A percentile compares a stretch with the other conserved stretches of the same genome.
Evolutionary conservation across 1,140 invertebrate species (phyloP).

Genomic region (Magallana ariakensis): DNA sequence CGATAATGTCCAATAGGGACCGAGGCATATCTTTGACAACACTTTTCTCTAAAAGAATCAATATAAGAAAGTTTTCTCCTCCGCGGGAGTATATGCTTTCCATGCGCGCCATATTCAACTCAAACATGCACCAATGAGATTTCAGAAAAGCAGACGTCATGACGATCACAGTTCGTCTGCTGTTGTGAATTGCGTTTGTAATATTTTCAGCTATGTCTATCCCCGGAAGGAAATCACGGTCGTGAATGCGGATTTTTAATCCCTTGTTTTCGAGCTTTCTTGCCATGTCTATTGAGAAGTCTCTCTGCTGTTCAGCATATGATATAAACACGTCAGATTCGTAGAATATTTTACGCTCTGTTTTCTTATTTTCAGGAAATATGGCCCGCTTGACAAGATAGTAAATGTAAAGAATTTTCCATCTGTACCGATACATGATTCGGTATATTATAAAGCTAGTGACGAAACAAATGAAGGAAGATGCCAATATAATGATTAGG

Average conservation of each 20-base stretch:
- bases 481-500: not conserved
- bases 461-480: conserved; percentile 4
- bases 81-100: conserved; percentile 54
- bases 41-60: not conserved
- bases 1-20: conserved; percentile 19
- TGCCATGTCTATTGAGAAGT: conserved; percentile 34
- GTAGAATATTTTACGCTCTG: conserved; percentile 39
- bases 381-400: conserved; percentile 3
- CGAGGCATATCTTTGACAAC: not conserved
- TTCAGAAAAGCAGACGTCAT: conserved; percentile 83
- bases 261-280: not conserved
- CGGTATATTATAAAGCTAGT: not conserved
- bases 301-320: conserved; percentile 20
- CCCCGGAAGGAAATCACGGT: conserved; percentile 92
- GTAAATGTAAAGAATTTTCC: conserved; percentile 44
- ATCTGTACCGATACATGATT: conserved; percentile 44
- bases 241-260: conserved; percentile 87
- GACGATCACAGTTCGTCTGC: conserved; percentile 83
- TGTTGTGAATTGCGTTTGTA: conserved; percentile 82
- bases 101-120: conserved; percentile 81
- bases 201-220: conserved; percentile 85
- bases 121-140: conserved; percentile 85
- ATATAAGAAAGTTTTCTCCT: conserved; percentile 32
- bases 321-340: conserved; percentile 47
- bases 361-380: not conserved